Evolutionary conservation across 2,888 invertebrate species (phyloP), one percentile per base, ranked within the genome.

Genomic region (Torymus texanus): DNA sequence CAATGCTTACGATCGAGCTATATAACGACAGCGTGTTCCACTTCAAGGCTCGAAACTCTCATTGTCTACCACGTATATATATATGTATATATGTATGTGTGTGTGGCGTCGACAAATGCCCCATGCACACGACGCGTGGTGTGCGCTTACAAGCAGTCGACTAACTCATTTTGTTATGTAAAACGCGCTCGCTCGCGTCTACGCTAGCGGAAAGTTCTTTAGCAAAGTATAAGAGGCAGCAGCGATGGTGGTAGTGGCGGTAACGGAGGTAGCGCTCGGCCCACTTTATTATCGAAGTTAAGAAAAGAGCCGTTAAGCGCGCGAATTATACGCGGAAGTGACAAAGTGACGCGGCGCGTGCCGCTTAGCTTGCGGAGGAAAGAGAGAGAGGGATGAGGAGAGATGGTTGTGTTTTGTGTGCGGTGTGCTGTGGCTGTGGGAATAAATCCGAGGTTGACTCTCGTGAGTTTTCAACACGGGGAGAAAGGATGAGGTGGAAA

Each of bases 101-200:
- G 21, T 21, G 14, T 24, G 53, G 50, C 66, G 50, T 1, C 56
- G 70, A 70, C 75, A 68, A 76, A 76, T 70, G 63, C 56, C 62
- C 62, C 53, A n/a, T 59, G 66, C 41, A 14, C 53, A 18, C 24
- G n/a, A 51, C 5, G 21, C n/a, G 2, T 21, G 2, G 2, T 21
- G 2, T 21, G 2, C 21, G 12, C 24, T 4, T n/a, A 11, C n/a
- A 13, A 11, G 61, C 21, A 21, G 21, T 2, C 62, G 29, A 55
- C 73, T 73, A 73, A 66, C 66, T 75, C 59, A 66, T 75, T 75
- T 59, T 66, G 58, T 66, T 75, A 75, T 59, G 74, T 75, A 66
- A 73, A 73, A 53, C 24, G 51, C n/a, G n/a, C 41, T 5, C 53
- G 61, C 21, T 24, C 24, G 24, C 62, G 53, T 74, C 18, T 65